These are phyloP conservation scores for Hirundo rustica DNA, from an alignment of 2,797 vertebrate species.

Conservation along the genomic window DNA sequence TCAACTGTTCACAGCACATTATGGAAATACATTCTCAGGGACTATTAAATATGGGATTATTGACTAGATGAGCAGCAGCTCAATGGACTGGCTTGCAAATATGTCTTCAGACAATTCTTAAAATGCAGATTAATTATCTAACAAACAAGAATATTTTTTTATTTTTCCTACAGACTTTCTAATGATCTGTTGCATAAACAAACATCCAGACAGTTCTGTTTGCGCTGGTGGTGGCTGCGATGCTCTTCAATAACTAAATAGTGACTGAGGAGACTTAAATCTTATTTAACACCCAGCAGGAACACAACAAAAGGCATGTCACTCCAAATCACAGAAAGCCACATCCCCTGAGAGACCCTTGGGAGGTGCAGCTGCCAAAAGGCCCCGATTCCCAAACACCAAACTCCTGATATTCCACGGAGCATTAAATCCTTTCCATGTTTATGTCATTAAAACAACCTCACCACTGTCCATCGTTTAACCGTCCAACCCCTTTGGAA, in stretches of 20 bases:
- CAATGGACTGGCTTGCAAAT: slow-evolving; percentile 55
- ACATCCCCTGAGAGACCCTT: background rate
- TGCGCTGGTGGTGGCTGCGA: background rate
- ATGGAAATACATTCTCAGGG: slow-evolving; percentile 65
- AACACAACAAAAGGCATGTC: background rate
- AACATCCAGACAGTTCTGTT: slow-evolving; percentile 29
- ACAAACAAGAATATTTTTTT: slow-evolving; percentile 31
- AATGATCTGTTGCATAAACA: slow-evolving; percentile 59
- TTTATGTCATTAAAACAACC: background rate
- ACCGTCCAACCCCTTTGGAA: background rate
- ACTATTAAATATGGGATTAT: slow-evolving; percentile 63
- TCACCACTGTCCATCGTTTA: background rate
- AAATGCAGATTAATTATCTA: slow-evolving; percentile 65
- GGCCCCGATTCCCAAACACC: background rate
- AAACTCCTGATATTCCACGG: fast-evolving
- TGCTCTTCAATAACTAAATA: slow-evolving; percentile 6
- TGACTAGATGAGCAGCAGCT: slow-evolving; percentile 35
- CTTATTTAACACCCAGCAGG: slow-evolving; percentile 42
- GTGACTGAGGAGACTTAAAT: slow-evolving; percentile 28
- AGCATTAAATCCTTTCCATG: background rate
- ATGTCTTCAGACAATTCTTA: slow-evolving; percentile 59
- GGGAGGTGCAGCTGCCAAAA: background rate
- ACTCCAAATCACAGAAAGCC: background rate
- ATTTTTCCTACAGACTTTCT: slow-evolving; percentile 32
- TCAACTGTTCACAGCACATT: slow-evolving; percentile 34